Evolutionary conservation across 2,113 vertebrate species (phyloP), one percentile per base, ranked within the genome.

Genomic region (Pyrgilauda ruficollis): DNA sequence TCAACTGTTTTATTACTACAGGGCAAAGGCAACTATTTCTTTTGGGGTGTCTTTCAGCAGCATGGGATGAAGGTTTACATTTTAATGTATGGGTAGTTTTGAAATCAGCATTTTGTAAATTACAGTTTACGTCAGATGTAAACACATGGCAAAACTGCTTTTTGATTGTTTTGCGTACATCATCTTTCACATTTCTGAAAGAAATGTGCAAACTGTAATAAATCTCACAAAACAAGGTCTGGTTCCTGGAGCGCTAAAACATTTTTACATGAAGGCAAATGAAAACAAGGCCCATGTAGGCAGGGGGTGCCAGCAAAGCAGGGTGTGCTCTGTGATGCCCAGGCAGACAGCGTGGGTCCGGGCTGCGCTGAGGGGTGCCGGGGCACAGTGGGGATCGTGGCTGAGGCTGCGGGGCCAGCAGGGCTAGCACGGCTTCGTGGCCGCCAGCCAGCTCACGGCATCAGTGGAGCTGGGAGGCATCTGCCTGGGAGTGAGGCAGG

Each of bases 21-120:
- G 55, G 55, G 87, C 85, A 93, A 91, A 95, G 52, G 75, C 63
- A 93, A 67, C 58, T 70, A 39, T 78, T 96, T 89, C 66, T 94
- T 93, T 88, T 74, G 78, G 63, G 82, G 78, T 1, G 0, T 91
- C 75, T 74, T 91, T 79, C 56, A 95, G 73, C 35, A 81, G 55
- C 35, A 49, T 15, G 67, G 85, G 63, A 88, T 63, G 56, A 74
- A 35, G 43, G 30, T 52, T 89, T 94, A 41, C 44, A 49, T 67
- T 88, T 91, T 39, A 94, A 70, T 46, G 58, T 26, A 85, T 6
- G 18, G 19, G 49, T 18, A 68, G 20, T 58, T 87, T 64, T 52
- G 41, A 90, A 76, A 52, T 69, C 63, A 74, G 49, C 18, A 5
- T 59, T 87, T 50, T 59, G 63, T 63, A 90, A 88, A 91, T 50